A percentile compares a stretch with the other conserved stretches of the same genome.
Evolutionary conservation across 92 coral and sea anemone genomes (phyloP).

Genomic region (Phenganax stokvisi): DNA sequence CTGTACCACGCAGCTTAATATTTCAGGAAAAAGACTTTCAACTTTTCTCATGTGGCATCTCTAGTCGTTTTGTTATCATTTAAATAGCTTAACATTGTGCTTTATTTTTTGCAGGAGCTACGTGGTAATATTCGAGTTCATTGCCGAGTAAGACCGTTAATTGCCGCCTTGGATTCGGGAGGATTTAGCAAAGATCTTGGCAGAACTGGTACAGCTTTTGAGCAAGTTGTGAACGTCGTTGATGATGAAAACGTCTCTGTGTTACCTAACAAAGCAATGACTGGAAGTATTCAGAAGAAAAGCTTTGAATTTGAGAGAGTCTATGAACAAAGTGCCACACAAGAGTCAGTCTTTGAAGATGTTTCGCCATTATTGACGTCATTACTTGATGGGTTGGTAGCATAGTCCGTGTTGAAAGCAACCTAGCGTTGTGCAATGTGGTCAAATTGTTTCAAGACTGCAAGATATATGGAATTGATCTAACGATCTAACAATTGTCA

Average conservation of each 20-base stretch:
- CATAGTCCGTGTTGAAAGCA: not conserved
- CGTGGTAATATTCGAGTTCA: slow-evolving; percentile 97
- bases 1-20: too few relatives aligned
- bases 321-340: slow-evolving; percentile 61
- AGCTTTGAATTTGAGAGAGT: slow-evolving; percentile 89
- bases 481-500: too few relatives aligned
- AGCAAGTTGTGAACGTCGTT: slow-evolving; percentile 65
- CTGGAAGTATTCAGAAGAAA: slow-evolving; percentile 65
- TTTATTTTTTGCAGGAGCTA: slow-evolving; percentile 61
- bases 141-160: slow-evolving; percentile 86
- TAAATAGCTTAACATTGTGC: not conserved
- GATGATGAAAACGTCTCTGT: slow-evolving; percentile 85
- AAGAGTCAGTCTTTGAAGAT: slow-evolving; percentile 66
- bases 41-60: too few relatives aligned
- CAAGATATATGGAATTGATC: too few relatives aligned
- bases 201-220: slow-evolving; percentile 75
- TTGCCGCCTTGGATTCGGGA: slow-evolving; percentile 71
- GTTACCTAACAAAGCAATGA: slow-evolving; percentile 69
- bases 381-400: slow-evolving; percentile 82
- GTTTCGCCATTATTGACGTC: slow-evolving; percentile 83
- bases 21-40: too few relatives aligned
- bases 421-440: too few relatives aligned
- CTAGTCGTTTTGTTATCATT: not conserved
- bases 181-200: slow-evolving; percentile 70
- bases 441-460: too few relatives aligned